Percentiles rank a stretch among this genome's conserved stretches.
These are phyloP conservation scores for Torymus tubicola DNA, from an alignment of 2,888 invertebrate species.

Conservation along the genomic window DNA sequence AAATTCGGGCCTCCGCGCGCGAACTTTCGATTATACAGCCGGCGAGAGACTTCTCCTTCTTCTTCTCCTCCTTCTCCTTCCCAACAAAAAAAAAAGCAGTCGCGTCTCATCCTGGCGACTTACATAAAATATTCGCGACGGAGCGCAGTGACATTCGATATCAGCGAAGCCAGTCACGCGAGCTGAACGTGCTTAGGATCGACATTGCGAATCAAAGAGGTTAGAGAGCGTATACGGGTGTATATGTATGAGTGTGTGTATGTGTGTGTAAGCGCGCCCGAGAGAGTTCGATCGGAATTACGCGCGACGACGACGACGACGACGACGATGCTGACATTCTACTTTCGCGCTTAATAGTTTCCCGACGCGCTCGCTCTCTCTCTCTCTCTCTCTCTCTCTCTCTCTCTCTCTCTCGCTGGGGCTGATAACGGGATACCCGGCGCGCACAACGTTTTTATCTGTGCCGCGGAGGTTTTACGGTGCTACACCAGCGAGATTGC, in stretches of 20 bases:
- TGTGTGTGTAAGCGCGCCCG: not conserved
- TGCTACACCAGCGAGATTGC: too few relatives aligned
- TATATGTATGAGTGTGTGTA: not conserved
- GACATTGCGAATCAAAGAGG: conserved; percentile 55
- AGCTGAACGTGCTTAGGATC: conserved; percentile 54
- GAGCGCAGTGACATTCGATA: conserved; percentile 58
- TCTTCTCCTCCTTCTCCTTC: not conserved
- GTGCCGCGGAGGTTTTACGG: too few relatives aligned
- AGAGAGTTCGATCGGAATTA: conserved; percentile 37
- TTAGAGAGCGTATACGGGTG: conserved; percentile 9
- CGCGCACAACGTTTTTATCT: too few relatives aligned
- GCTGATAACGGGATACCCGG: too few relatives aligned
- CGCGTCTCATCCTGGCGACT: conserved; percentile 54
- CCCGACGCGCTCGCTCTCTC: not conserved
- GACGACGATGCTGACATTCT: conserved; percentile 25
- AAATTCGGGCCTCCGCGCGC: conserved; percentile 31
- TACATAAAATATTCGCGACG: conserved; percentile 60
- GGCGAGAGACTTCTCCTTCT: not conserved
- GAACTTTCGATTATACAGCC: conserved; percentile 46
- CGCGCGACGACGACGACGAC: conserved; percentile 24
- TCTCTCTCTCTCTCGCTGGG: not conserved
- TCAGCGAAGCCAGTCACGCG: conserved; percentile 60
- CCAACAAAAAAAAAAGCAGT: not conserved
- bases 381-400: not conserved
- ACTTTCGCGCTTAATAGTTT: conserved; percentile 52